Percentiles rank a stretch among this genome's conserved stretches.
Conservation (phyloP, 2,797 vertebrate genomes). For the Malacoctenus gilli region DNA sequence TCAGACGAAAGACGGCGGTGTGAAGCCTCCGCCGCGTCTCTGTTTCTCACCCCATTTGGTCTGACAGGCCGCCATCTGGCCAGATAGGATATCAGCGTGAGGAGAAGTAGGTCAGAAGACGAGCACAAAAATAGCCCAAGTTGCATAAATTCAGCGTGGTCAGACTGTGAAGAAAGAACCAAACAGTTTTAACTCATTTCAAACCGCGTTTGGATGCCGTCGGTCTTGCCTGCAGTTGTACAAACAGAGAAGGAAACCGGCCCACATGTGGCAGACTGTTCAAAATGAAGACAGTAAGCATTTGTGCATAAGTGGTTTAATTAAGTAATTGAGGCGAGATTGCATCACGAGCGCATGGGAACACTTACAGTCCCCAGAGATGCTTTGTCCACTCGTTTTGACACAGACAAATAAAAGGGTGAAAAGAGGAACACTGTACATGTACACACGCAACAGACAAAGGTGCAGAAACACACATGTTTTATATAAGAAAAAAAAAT, state of each 20-base stretch:
- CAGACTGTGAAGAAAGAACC: neutral
- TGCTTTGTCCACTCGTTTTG: slow-evolving; percentile 17
- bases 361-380: slow-evolving; percentile 35
- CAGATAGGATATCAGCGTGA: neutral
- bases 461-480: slow-evolving; percentile 16
- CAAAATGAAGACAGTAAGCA: slow-evolving; percentile 34
- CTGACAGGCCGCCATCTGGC: neutral
- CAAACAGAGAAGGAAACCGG: neutral
- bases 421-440: neutral
- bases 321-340: slow-evolving; percentile 46
- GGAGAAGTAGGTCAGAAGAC: neutral
- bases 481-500: slow-evolving; percentile 35
- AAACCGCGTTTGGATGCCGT: neutral
- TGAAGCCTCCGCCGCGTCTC: neutral
- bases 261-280: slow-evolving; percentile 34
- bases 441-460: neutral
- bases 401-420: slow-evolving; percentile 6
- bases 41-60: slow-evolving; percentile 2
- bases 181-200: neutral
- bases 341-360: slow-evolving; percentile 46
- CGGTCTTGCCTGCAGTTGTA: no score
- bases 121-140: neutral
- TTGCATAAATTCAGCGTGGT: neutral
- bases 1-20: slow-evolving; percentile 5
- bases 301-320: slow-evolving; percentile 47